These are phyloP conservation scores for Ophraella communa DNA, from an alignment of 2,888 invertebrate genomes.

Conservation along the genomic window DNA sequence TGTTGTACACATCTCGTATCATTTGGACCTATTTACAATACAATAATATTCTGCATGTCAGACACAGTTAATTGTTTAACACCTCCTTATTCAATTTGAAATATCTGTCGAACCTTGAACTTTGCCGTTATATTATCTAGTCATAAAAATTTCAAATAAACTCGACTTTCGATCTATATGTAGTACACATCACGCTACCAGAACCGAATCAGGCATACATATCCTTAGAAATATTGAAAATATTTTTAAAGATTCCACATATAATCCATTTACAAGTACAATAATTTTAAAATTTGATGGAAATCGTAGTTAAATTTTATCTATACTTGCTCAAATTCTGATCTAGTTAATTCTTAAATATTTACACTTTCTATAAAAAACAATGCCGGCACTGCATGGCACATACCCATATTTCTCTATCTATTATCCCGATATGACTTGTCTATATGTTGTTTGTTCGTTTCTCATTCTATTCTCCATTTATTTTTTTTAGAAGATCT, in stretches of 20 bases:
- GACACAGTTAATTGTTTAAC: neutral
- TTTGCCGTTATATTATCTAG: neutral
- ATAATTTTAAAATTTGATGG: too few species aligned
- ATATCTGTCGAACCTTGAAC: neutral
- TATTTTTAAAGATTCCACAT: too few species aligned
- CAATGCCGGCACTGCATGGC: neutral
- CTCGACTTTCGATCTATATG: neutral
- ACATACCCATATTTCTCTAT: slow-evolving; percentile 5
- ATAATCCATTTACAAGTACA: too few species aligned
- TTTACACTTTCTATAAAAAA: too few species aligned
- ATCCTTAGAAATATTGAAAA: too few species aligned
- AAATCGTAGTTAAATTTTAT: too few species aligned
- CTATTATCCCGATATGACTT: slow-evolving; percentile 21
- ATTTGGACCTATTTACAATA: too few species aligned
- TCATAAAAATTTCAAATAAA: neutral
- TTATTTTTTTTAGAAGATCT: slow-evolving; percentile 10
- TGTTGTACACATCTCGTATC: too few species aligned
- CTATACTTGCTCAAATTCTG: too few species aligned
- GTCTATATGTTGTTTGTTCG: slow-evolving; percentile 4
- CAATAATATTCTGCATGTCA: neutral
- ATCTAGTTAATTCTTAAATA: too few species aligned
- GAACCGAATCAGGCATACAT: too few species aligned
- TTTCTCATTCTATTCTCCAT: slow-evolving; percentile 11
- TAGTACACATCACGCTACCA: neutral
- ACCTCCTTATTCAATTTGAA: neutral